Percentiles rank a stretch among this genome's conserved stretches.
phyloP scores from a whole-genome alignment of 1,140 invertebrate species.

The Ptiloglossa arizonensis region DNA sequence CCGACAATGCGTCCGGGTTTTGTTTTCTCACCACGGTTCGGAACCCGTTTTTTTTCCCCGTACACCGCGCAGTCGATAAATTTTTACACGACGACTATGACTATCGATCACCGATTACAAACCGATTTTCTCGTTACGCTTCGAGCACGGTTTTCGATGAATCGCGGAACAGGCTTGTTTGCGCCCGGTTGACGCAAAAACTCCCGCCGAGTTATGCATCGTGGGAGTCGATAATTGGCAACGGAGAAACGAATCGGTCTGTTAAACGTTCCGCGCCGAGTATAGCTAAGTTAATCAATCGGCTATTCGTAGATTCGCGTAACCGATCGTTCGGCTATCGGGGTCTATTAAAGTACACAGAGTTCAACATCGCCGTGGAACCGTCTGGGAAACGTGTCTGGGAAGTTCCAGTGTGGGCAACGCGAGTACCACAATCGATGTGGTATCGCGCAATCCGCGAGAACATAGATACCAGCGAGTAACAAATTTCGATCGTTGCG shows the following conservation, averaged over 20 bases:
- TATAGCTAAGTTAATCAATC: slow-evolving; percentile 4
- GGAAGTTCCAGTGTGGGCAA: too few species aligned
- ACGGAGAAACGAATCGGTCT: slow-evolving; percentile 2
- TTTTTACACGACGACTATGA: background rate
- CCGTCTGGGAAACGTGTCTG: too few species aligned
- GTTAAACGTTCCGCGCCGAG: background rate
- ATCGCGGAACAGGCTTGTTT: slow-evolving; percentile 10
- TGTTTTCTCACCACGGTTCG: too few species aligned
- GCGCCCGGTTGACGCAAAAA: slow-evolving; percentile 1
- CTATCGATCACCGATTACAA: background rate
- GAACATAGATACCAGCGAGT: too few species aligned
- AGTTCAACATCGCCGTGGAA: slow-evolving; percentile 14
- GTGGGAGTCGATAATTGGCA: slow-evolving; percentile 30
- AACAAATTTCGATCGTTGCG: too few species aligned
- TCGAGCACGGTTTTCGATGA: slow-evolving; percentile 12
- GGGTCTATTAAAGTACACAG: slow-evolving; percentile 5
- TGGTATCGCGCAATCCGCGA: too few species aligned
- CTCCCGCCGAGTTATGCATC: background rate
- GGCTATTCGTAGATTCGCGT: slow-evolving; percentile 1
- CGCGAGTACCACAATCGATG: too few species aligned
- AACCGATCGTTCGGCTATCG: slow-evolving; percentile 1
- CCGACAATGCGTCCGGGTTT: background rate
- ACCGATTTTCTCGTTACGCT: slow-evolving; percentile 5
- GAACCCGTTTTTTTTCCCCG: too few species aligned
- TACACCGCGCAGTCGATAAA: background rate